Conservation (phyloP, 1,140 invertebrate species). For the Thaumetopoea pityocampa region DNA sequence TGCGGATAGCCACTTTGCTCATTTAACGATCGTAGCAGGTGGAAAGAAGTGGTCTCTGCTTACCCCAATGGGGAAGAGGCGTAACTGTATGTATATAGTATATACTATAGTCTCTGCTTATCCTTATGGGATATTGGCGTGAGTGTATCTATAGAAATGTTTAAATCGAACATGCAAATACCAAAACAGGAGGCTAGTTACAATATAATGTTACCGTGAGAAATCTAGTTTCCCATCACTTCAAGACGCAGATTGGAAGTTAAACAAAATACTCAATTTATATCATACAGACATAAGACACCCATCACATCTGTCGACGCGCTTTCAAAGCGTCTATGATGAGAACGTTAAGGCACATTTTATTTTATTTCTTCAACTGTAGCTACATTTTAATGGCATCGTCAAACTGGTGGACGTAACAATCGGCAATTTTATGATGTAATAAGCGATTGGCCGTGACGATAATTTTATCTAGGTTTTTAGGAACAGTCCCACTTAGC, state of each 20-base stretch:
- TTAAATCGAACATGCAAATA: constrained; percentile 7
- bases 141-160: too few relatives aligned
- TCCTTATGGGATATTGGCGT: too few relatives aligned
- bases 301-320: not conserved
- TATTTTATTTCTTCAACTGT: not conserved
- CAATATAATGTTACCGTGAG: constrained; percentile 11
- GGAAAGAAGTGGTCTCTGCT: too few relatives aligned
- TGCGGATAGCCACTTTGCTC: too few relatives aligned
- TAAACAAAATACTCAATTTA: constrained; percentile 16
- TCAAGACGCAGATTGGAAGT: constrained; percentile 13
- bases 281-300: constrained; percentile 4
- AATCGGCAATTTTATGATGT: constrained; percentile 17
- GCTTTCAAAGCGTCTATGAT: not conserved
- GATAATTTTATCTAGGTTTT: too few relatives aligned
- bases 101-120: too few relatives aligned
- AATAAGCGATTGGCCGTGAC: constrained; percentile 9
- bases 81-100: too few relatives aligned
- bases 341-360: not conserved
- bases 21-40: too few relatives aligned
- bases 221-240: constrained; percentile 10
- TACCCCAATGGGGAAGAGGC: too few relatives aligned
- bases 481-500: too few relatives aligned
- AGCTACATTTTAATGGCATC: not conserved
- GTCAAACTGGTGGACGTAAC: not conserved
- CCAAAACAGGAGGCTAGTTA: constrained; percentile 10